Percentiles rank a stretch among this genome's conserved stretches.
Evolutionary conservation across 2,113 vertebrate genomes (phyloP).

Genomic region (Stegastes partitus): DNA sequence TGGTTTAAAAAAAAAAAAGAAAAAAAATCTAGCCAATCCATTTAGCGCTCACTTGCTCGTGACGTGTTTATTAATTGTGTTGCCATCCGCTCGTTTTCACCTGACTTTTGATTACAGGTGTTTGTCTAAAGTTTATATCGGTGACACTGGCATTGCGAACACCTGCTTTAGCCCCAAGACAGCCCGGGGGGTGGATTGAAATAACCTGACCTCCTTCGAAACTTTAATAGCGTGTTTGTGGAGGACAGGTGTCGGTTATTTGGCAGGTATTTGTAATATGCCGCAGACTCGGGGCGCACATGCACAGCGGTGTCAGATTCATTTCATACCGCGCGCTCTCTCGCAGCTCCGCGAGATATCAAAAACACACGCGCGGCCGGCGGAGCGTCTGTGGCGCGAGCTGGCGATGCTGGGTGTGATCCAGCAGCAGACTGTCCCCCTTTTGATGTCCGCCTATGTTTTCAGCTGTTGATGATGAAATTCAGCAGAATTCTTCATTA

Average conservation of each 20-base stretch:
- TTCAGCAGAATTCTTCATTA: conserved; percentile 17
- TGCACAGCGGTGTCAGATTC: conserved; percentile 35
- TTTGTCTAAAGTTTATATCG: conserved; percentile 35
- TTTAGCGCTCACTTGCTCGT: conserved; percentile 10
- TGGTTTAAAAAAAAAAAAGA: background rate
- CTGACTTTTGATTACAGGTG: conserved; percentile 14
- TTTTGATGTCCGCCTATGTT: conserved; percentile 13
- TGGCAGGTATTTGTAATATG: background rate
- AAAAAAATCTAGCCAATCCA: background rate
- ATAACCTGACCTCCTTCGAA: background rate
- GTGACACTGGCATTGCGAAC: conserved; percentile 3
- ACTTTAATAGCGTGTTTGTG: background rate
- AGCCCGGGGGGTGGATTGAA: background rate
- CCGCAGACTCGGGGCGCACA: conserved; percentile 8
- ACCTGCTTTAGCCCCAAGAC: background rate
- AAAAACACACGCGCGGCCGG: conserved; percentile 53
- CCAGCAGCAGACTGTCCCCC: conserved; percentile 28
- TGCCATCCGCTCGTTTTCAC: conserved; percentile 4
- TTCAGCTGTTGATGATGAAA: conserved; percentile 41
- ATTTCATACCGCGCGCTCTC: conserved; percentile 72
- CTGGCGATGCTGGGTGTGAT: conserved; percentile 53
- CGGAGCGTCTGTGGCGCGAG: conserved; percentile 53
- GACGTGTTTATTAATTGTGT: conserved; percentile 19
- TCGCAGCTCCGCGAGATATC: conserved; percentile 62
- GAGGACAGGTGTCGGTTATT: background rate